Base-by-base conservation (phyloP, 1,140 invertebrate genomes). In the Cydia amplana region DNA sequence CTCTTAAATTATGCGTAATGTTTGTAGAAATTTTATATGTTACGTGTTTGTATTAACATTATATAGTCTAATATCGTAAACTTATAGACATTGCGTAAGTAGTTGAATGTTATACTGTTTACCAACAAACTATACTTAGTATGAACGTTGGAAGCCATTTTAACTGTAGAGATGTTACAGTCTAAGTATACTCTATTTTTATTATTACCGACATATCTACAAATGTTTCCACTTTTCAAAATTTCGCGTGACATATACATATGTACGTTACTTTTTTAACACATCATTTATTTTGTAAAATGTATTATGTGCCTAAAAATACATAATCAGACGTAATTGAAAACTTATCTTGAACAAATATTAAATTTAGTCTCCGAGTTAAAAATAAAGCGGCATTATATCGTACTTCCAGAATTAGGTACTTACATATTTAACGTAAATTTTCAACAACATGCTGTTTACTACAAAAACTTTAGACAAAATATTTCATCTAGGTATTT, bases 21-120 rank as follows among this genome's bases (percentile, higher is more conserved):
- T 75, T 77, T 74, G 76, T 79, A 79, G 78, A 32, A 46, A 79
- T 78, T 78, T 78, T 80, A 73, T 80, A 80, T 80, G 75, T 80
- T 75, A 73, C 74, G 74, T 77, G 74, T 79, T 49, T 46, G 40
- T 73, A 49, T 73, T 73, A 20, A 73, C 40, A 73, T 73, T 32
- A 49, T 32, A 49, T 72, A 72, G 32, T 49, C 46, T 49, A 51
- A 46, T 49, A 73, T 70, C 32, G 32, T 70, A 70, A 60, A 70
- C 65, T 70, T 43, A 40, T 43, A 70, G 65, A 70, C 20, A 40
- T 36, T 70, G 65, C 32, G 65, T 70, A 70, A 70, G 28, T 70
- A 70, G 65, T 16, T 70, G 32, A 70, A 70, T 70, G 65, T 70
- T 70, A 70, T 36, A 70, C 65, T 70, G 32, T 70, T 36, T 43